phyloP scores from a whole-genome alignment of 1,140 invertebrate genomes.

The Sitodiplosis mosellana region DNA sequence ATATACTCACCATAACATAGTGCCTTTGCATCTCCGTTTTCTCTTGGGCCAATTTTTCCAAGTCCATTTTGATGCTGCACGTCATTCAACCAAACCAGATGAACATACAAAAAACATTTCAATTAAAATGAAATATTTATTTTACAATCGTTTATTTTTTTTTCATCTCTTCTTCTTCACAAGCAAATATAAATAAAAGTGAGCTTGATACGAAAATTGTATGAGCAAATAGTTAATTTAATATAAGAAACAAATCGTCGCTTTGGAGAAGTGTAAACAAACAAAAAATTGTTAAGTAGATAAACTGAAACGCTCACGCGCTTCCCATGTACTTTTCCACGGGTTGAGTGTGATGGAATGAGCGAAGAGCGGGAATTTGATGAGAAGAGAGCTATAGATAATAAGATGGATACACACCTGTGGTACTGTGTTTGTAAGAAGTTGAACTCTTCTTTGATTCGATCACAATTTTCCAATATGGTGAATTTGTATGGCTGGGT shows the following conservation, averaged over 20 bases:
- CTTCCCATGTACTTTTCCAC: not conserved
- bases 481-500: conserved; percentile 84
- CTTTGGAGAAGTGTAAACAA: not conserved
- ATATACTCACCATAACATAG: conserved; percentile 83
- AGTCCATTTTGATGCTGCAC: conserved; percentile 56
- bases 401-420: conserved; percentile 48
- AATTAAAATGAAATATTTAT: conserved; percentile 1
- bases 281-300: not conserved
- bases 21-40: conserved; percentile 96
- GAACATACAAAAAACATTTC: conserved; percentile 26
- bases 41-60: conserved; percentile 86
- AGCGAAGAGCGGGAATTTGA: not conserved
- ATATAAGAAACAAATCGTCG: too few relatives aligned
- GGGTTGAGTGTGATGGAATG: not conserved
- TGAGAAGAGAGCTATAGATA: too few relatives aligned
- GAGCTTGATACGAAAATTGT: not conserved
- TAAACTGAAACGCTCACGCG: not conserved
- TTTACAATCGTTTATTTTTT: not conserved
- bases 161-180: not conserved
- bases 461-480: conserved; percentile 76
- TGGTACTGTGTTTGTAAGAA: conserved; percentile 93
- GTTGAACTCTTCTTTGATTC: conserved; percentile 93
- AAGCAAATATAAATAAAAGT: not conserved
- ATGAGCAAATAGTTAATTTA: too few relatives aligned
- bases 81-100: not conserved